These are phyloP conservation scores for Gorsachius magnificus DNA, from an alignment of 2,797 vertebrate species.

Conservation along the genomic window DNA sequence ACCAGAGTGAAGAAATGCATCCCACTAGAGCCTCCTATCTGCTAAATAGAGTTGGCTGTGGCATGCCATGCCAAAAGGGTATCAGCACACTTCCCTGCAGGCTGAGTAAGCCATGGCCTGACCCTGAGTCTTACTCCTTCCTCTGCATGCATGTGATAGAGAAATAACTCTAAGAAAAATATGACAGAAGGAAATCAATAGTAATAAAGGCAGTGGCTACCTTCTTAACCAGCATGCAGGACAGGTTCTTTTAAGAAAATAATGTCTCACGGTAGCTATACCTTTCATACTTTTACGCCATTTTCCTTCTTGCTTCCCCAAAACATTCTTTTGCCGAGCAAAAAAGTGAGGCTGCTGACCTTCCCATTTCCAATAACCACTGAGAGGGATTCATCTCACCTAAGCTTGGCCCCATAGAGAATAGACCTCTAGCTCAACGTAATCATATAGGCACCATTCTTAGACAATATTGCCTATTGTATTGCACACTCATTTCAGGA, in stretches of 20 bases:
- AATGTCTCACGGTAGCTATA: neutral
- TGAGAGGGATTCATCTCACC: neutral
- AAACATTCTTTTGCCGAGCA: slow-evolving; percentile 32
- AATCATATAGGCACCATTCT: neutral
- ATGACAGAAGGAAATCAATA: neutral
- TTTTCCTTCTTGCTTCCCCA: slow-evolving; percentile 50
- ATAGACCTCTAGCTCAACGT: neutral
- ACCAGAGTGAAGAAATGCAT: neutral
- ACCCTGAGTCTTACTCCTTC: neutral
- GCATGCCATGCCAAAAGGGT: neutral
- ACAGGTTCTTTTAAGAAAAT: neutral
- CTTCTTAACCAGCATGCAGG: neutral
- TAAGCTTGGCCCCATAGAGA: neutral
- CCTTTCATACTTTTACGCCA: neutral
- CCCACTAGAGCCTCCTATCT: neutral
- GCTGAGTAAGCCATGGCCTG: neutral
- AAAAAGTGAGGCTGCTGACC: slow-evolving; percentile 29
- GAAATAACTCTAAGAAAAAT: neutral
- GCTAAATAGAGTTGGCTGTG: neutral
- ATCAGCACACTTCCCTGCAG: neutral
- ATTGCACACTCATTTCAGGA: neutral
- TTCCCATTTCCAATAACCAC: neutral
- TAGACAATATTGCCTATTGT: neutral
- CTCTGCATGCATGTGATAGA: neutral
- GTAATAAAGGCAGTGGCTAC: neutral